A percentile compares a stretch with the other conserved stretches of the same genome.
phyloP scores from a whole-genome alignment of 2,797 vertebrate genomes.

The Pempheris klunzingeri region DNA sequence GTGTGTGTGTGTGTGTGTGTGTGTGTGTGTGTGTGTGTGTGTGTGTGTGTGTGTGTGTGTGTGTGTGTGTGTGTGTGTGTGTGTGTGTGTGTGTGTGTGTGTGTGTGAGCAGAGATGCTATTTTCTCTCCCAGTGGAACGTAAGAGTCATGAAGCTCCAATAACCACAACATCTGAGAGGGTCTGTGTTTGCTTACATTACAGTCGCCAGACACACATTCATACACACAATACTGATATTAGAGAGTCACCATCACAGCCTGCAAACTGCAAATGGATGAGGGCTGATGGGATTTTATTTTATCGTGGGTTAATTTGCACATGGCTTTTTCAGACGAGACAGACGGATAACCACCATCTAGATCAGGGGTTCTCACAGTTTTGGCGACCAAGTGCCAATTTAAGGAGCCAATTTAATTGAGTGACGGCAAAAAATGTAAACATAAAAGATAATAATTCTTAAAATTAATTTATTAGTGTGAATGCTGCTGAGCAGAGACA shows the following conservation, averaged over 20 bases:
- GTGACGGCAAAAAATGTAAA: too few relatives aligned
- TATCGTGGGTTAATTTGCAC: not conserved
- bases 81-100: not conserved
- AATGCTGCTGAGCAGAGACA: too few relatives aligned
- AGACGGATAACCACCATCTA: not conserved
- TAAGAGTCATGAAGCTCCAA: slow-evolving; percentile 65
- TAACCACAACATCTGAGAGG: slow-evolving; percentile 68
- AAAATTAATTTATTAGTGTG: too few relatives aligned
- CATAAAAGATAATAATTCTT: too few relatives aligned
- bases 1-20: not conserved
- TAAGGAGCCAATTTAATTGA: too few relatives aligned
- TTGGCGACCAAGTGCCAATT: too few relatives aligned
- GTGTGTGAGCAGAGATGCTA: slow-evolving; percentile 58
- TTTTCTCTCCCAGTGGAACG: slow-evolving; percentile 76
- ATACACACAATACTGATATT: slow-evolving; percentile 36
- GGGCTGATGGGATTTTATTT: slow-evolving; percentile 6
- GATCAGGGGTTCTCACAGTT: too few relatives aligned
- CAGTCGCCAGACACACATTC: slow-evolving; percentile 40
- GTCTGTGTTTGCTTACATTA: slow-evolving; percentile 50
- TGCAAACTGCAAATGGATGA: slow-evolving; percentile 23
- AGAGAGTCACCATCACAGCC: slow-evolving; percentile 23
- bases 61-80: not conserved
- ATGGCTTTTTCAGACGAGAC: slow-evolving; percentile 2
- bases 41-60: too few relatives aligned
- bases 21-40: too few relatives aligned